phyloP scores from a whole-genome alignment of 2,797 vertebrate species.

The Malacoraja senta region DNA sequence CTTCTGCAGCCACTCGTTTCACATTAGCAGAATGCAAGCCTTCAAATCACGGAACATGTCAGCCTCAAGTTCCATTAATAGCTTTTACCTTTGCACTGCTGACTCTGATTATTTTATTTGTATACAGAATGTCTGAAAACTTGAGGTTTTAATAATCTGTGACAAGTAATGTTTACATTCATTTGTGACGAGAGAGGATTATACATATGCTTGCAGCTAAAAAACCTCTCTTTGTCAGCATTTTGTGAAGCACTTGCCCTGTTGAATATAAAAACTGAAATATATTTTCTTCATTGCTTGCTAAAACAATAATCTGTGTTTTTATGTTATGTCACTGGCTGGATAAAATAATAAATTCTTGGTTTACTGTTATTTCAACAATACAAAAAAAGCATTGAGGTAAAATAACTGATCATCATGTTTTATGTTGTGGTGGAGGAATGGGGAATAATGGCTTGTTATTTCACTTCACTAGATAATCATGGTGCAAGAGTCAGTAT shows the following conservation, averaged over 20 bases:
- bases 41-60: too few species aligned
- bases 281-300: not conserved
- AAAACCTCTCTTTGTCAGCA: not conserved
- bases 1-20: too few species aligned
- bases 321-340: not conserved
- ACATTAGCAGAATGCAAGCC: too few species aligned
- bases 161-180: constrained; percentile 7
- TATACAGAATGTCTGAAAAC: not conserved
- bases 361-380: not conserved
- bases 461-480: not conserved
- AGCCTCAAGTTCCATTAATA: too few species aligned
- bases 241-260: not conserved
- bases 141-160: not conserved
- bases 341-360: not conserved
- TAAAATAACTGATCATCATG: not conserved
- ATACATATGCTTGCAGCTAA: not conserved
- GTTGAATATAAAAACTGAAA: not conserved
- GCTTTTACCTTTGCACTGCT: too few species aligned
- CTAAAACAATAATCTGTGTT: not conserved
- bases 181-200: not conserved
- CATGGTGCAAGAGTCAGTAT: not conserved
- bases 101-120: too few species aligned
- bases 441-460: not conserved
- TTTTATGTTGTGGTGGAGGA: not conserved
- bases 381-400: too few species aligned